Base-by-base conservation (phyloP, 2,113 vertebrate genomes). In the Phainopepla nitens region DNA sequence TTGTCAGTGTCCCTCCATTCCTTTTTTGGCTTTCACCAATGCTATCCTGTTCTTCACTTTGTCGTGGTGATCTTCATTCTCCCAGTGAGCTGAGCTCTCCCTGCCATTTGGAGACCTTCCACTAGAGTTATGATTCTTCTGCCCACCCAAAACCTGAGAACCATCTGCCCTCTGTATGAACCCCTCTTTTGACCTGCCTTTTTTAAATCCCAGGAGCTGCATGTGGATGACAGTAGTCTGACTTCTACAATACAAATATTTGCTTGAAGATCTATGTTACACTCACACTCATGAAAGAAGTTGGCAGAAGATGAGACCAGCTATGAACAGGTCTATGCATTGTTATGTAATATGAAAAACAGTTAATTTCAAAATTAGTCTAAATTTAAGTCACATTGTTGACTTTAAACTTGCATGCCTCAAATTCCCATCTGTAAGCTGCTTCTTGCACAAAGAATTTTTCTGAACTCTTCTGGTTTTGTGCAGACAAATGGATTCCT, bases 241-340 rank as follows among this genome's bases (percentile, higher is more conserved):
- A 80, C 25, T 36, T 39, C 84, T 75, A 49, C 35, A 70, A 27
- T 47, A 42, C 29, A 78, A 87, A 62, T 83, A 54, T 91, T 91
- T 91, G 18, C 39, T 84, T 93, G 50, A 75, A 87, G 39, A 15
- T 47, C 69, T n/a, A 1, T 36, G 21, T 51, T 71, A 24, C 47
- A 9, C 19, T 87, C 68, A 87, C 35, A 70, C 14, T 42, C 25
- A 9, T n/a, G 66, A 69, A 62, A 28, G 27, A 71, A 79, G 49
- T 3, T 79, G 49, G 57, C 49, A 61, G 56, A 66, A 89, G n/a
- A 44, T 79, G 49, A 79, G 45, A 56, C 31, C 6, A 25, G 49
- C 47, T 75, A n/a, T 20, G 25, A 47, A 56, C 0, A 0, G 41
- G 23, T 79, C 61, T 51, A 41, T 0, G 1, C 0, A 1, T 73